Conservation (phyloP, 2,113 vertebrate genomes). For the Poicephalus meyeri region DNA sequence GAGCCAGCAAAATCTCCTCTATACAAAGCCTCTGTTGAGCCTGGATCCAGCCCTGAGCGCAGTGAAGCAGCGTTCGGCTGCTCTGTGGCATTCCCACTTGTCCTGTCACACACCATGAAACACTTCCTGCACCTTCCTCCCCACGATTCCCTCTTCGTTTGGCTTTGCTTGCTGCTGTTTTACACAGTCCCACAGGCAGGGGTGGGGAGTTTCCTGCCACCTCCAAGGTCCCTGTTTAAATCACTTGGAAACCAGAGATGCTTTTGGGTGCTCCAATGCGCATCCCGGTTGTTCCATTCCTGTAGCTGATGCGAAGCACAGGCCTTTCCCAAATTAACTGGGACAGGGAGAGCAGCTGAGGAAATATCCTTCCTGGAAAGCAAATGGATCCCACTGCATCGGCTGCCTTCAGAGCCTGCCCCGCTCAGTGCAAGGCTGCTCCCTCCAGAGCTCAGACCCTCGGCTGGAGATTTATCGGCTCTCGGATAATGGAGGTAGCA, state of each 20-base stretch:
- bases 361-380: neutral
- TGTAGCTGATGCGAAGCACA: neutral
- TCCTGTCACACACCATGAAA: fast-evolving
- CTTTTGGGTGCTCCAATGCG: neutral
- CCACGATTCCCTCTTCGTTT: neutral
- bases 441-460: neutral
- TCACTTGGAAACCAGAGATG: neutral
- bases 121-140: neutral
- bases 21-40: too few relatives aligned
- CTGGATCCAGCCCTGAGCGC: neutral
- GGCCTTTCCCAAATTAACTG: neutral
- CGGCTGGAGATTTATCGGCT: neutral
- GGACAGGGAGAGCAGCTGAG: neutral
- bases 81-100: neutral
- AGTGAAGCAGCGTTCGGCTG: neutral
- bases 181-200: neutral
- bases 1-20: too few relatives aligned
- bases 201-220: neutral
- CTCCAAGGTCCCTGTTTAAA: too few relatives aligned
- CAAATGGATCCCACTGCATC: neutral
- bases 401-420: neutral
- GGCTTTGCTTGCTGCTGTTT: neutral
- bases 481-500: too few relatives aligned
- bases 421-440: neutral
- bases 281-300: neutral